Percentiles rank a stretch among this genome's conserved stretches.
Evolutionary conservation across 2,113 vertebrate genomes (phyloP).

Genomic region (Periophthalmodon schlosseri): DNA sequence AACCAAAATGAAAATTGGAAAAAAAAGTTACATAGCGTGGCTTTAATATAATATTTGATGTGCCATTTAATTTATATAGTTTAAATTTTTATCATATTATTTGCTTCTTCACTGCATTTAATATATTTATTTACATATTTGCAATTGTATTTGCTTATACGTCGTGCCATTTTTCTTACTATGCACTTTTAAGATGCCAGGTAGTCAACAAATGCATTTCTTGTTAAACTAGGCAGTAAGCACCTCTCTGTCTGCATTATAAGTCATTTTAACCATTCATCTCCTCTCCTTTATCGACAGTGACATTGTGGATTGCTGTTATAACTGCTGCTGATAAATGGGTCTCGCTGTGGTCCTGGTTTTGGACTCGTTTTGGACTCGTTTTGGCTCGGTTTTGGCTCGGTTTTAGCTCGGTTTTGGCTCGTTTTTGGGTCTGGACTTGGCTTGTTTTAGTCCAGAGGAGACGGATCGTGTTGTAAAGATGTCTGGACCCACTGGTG

Average conservation of each 20-base stretch:
- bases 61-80: no score
- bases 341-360: not conserved
- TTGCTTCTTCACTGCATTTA: no score
- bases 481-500: constrained; percentile 45
- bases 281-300: constrained; percentile 17
- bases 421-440: constrained; percentile 34
- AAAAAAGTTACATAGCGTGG: no score
- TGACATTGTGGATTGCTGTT: not conserved
- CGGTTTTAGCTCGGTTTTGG: not conserved
- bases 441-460: constrained; percentile 20
- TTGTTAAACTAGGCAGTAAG: not conserved
- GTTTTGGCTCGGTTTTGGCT: constrained; percentile 32
- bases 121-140: no score
- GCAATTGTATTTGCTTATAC: no score
- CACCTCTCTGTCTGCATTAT: not conserved
- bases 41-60: no score
- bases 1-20: no score
- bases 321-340: constrained; percentile 22
- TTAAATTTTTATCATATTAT: no score
- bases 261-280: not conserved
- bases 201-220: no score
- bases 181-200: no score
- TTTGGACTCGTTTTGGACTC: not conserved
- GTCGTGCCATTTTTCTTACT: no score
- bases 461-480: constrained; percentile 53